Evolutionary conservation across 37 sponge, comb jelly and placozoan species (phyloP), one percentile per base, ranked within the genome.

Genomic region (Aplysina aerophoba): DNA sequence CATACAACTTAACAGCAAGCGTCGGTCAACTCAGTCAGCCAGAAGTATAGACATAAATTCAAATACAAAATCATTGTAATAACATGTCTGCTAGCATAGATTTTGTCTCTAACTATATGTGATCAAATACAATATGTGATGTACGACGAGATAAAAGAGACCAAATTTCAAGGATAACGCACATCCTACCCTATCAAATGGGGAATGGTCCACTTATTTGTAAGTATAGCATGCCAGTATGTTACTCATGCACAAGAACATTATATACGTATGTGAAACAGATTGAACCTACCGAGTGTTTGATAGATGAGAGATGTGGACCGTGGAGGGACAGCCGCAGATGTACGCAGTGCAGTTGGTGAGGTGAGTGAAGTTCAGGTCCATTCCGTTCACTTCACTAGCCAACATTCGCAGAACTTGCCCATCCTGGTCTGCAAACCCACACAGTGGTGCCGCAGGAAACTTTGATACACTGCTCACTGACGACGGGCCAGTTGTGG

Each of bases 311-410:
- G 59, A 85, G 56, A 92, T 89, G 67, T 85, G 93, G 14, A 94
- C 40, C 31, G 94, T 86, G 37, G 62, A 66, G 20, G 94, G 94
- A 58, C 83, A 13, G 3, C 92, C 94, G 60, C 17, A 53, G 19
- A 94, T 16, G 59, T 59, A 82, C 73, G 92, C 89, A 31, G 69
- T 71, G 82, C 94, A 94, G 13, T 34, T 62, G 1, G 28, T 81
- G 71, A 94, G 81, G 14, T 87, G 54, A 44, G 87, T 54, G 4
- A 94, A 77, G 40, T 82, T 60, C 44, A 94, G 62, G 55, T 94
- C 94, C 25, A 74, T 75, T 6, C 83, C 84, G n/a, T 21, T 21
- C 57, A 88, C 73, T 22, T 86, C 93, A 66, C 54, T 60, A 39
- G 59, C 55, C 94, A 90, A 60, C 41, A 77, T 20, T 53, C 6